Evolutionary conservation across 2,797 vertebrate genomes (phyloP), one percentile per base, ranked within the genome.

Genomic region (Carcharodon carcharias): DNA sequence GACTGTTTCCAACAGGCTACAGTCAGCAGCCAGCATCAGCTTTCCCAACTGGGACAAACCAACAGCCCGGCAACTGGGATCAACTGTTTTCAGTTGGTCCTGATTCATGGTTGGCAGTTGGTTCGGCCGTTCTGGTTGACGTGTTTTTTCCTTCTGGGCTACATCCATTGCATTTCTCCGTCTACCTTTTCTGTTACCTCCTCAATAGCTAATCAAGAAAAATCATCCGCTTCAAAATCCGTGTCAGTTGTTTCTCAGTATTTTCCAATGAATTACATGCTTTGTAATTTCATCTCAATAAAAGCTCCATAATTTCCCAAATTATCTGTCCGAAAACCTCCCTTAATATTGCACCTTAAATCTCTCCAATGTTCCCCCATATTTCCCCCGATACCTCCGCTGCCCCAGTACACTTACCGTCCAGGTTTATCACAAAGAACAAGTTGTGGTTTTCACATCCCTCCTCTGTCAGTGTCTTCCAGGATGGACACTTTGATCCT

Each of bases 401-500:
- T 61, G 28, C 26, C 88, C 88, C 26, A 31, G 28, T 28, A 4
- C 28, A 58, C 88, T 28, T 58, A 89, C 88, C 88, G 31, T 4
- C 18, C 56, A 35, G 11, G 0, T 14, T 89, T 61, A 56, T 31
- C 28, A 89, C 11, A 12, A 89, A 31, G 28, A 31, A 35, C 28
- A 58, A 31, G 11, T 16, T 0, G 12, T 61, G 4, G 31, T 63
- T 40, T 92, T 63, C 58, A 63, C 89, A 61, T 85, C 82, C 40
- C 4, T 21, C 5, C 6, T 21, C 5, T n/a, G 4, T 0, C 5
- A 61, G 58, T 35, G 4, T 35, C 14, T 21, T 0, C 35, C 31
- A 92, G 89, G 16, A 40, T 16, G 12, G 54, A 35, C 56, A 91
- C 0, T 6, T 5, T 12, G 56, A 54, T 28, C 45, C 1, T 3